Base-by-base conservation (phyloP, 2,797 vertebrate species). In the Triplophysa yarkandensis region DNA sequence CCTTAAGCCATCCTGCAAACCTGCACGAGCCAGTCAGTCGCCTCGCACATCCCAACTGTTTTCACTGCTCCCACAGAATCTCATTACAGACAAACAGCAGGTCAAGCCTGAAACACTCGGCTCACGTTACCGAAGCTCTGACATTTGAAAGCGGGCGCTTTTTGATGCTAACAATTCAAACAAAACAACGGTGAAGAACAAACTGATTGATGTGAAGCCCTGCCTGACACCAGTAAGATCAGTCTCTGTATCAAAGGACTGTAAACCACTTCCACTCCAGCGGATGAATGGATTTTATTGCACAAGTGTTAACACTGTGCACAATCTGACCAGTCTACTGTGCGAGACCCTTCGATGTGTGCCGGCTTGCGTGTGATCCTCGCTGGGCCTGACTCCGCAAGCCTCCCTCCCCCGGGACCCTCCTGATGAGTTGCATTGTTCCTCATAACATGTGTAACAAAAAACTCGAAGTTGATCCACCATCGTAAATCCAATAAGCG, bases 31-130 rank as follows among this genome's bases (percentile, higher is more conserved):
- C 43, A 14, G 60, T 46, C 44, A 55, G 48, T 30, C 34, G 21
- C 46, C 55, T 48, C 50, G 60, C 39, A 13, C 44, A 10, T 23
- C 70, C 41, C 46, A 41, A 64, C 71, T 73, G 61, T 73, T 73
- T 65, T 65, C 71, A 73, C 34, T 55, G 48, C 64, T 61, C 44
- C 48, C 16, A 44, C 25, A 27, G 66, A 74, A 66, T 74, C 72
- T 67, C 55, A 66, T 74, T 74, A 66, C 21, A 48, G 39, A 67
- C 54, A 46, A 58, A 67, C 72, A 74, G 63, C 52, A 74, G 71
- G 72, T 74, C 72, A 67, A 74, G 63, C 52, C n/a, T 6, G 27
- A 73, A 73, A 73, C 4, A 19, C 61, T 44, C 48, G 14, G 71
- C 41, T 67, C 63, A 27, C 27, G 32, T 74, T 74, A 58, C 52